phyloP scores from a whole-genome alignment of 2,797 vertebrate species.

The Myripristis jacobus region DNA sequence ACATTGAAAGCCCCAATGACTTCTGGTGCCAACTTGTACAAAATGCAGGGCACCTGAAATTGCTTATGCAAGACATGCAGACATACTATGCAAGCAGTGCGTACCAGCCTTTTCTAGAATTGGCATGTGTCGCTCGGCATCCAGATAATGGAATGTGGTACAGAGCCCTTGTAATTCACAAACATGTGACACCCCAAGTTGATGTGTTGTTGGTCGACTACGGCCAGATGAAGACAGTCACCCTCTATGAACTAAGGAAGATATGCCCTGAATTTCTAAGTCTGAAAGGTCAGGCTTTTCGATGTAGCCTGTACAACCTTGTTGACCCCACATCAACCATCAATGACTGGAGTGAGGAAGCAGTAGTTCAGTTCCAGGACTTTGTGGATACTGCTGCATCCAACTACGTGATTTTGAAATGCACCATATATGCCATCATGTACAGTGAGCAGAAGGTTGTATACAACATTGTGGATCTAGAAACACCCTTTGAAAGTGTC shows the following conservation, averaged over 20 bases:
- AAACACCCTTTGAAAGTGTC: slow-evolving; percentile 92
- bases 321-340: slow-evolving; percentile 81
- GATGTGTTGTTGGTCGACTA: slow-evolving; percentile 92
- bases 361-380: slow-evolving; percentile 80
- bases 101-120: slow-evolving; percentile 74
- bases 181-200: slow-evolving; percentile 73
- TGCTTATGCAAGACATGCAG: slow-evolving; percentile 90
- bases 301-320: slow-evolving; percentile 93
- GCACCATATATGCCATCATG: slow-evolving; percentile 92
- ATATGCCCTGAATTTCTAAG: slow-evolving; percentile 84
- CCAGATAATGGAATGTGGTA: slow-evolving; percentile 88
- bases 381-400: slow-evolving; percentile 85
- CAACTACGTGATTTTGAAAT: slow-evolving; percentile 83
- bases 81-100: slow-evolving; percentile 81
- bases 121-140: slow-evolving; percentile 88
- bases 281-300: slow-evolving; percentile 90
- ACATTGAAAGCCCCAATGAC: slow-evolving; percentile 86
- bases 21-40: slow-evolving; percentile 93
- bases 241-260: slow-evolving; percentile 83
- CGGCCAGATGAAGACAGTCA: slow-evolving; percentile 85
- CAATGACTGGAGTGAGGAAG: slow-evolving; percentile 86
- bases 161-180: slow-evolving; percentile 87
- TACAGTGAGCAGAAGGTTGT: slow-evolving; percentile 82
- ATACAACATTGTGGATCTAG: slow-evolving; percentile 91
- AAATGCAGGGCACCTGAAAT: slow-evolving; percentile 76